Evolutionary conservation across 2,888 invertebrate species (phyloP), one percentile per base, ranked within the genome.

Genomic region (Macrosiphum euphorbiae): DNA sequence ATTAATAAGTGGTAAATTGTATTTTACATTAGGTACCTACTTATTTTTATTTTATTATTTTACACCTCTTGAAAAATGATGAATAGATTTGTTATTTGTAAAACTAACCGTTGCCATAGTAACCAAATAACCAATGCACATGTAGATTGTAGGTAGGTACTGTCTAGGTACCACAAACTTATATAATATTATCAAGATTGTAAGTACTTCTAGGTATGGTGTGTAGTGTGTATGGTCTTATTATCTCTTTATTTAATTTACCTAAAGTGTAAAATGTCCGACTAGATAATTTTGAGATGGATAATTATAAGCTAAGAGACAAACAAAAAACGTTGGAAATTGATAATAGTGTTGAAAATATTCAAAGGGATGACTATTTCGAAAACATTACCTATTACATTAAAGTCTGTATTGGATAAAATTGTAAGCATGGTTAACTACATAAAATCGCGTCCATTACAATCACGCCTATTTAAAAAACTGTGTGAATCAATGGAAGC

Each of bases 71-170:
- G 35, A 78, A 78, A 41, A 35, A 78, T 35, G 2, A 35, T 20
- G 35, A 78, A 24, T 35, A 78, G 8, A 16, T n/a, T 78, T 78
- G 20, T 35, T 88, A 10, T 88, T n/a, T 35, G 20, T 26, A 50
- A 52, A 52, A 26, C 50, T 88, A 88, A 88, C 41, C 28, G 28
- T 90, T 90, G 47, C 90, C 90, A 50, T 90, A 35, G 90, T 67
- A 90, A 90, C 90, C 52, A 47, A 47, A 44, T 44, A 44, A 44
- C 44, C 44, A 67, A 67, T 90, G 1, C 10, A 10, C 10, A 47
- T 90, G n/a, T 35, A n/a, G n/a, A n/a, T n/a, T n/a, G n/a, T n/a
- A 35, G 2, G n/a, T 35, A 47, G 0, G 28, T 28, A 35, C 3
- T 61, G 11, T 8, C 52, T 58, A 58, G 13, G n/a, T 20, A 78